These are phyloP conservation scores for Yponomeuta sedellus DNA, from an alignment of 2,888 invertebrate genomes.

Conservation along the genomic window DNA sequence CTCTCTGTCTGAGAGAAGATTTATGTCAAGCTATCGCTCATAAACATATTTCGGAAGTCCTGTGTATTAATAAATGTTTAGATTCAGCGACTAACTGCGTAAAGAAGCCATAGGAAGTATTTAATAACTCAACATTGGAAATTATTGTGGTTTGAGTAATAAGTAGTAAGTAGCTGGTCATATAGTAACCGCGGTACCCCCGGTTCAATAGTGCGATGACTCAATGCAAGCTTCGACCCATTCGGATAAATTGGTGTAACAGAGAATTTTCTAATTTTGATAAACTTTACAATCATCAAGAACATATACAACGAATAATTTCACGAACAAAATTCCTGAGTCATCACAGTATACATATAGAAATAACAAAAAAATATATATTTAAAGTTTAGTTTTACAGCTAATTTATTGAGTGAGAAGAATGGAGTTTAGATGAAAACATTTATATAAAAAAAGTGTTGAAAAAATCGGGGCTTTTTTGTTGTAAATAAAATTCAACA, in stretches of 20 bases:
- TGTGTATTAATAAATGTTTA: background rate
- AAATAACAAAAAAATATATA: slow-evolving; percentile 38
- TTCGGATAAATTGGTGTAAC: slow-evolving; percentile 33
- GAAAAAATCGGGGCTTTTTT: slow-evolving; percentile 42
- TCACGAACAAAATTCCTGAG: slow-evolving; percentile 43
- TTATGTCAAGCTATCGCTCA: too few relatives aligned
- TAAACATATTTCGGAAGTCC: too few relatives aligned
- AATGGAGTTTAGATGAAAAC: slow-evolving; percentile 48
- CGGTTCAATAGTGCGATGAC: slow-evolving; percentile 74
- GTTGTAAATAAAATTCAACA: slow-evolving; percentile 59
- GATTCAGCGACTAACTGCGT: background rate
- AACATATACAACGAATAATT: background rate
- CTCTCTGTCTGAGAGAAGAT: too few relatives aligned
- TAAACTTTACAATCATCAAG: background rate
- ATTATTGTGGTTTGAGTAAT: background rate
- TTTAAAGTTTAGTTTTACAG: slow-evolving; percentile 28
- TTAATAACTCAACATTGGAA: background rate
- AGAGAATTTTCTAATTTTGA: background rate
- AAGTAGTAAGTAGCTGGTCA: background rate
- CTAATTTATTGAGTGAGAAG: slow-evolving; percentile 38
- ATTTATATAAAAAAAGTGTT: slow-evolving; percentile 35
- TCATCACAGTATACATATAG: slow-evolving; percentile 64
- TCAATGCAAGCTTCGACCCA: slow-evolving; percentile 75
- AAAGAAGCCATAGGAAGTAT: background rate
- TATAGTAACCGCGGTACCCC: slow-evolving; percentile 38